Conservation (phyloP, 2,113 vertebrate species). For the Equus quagga region DNA sequence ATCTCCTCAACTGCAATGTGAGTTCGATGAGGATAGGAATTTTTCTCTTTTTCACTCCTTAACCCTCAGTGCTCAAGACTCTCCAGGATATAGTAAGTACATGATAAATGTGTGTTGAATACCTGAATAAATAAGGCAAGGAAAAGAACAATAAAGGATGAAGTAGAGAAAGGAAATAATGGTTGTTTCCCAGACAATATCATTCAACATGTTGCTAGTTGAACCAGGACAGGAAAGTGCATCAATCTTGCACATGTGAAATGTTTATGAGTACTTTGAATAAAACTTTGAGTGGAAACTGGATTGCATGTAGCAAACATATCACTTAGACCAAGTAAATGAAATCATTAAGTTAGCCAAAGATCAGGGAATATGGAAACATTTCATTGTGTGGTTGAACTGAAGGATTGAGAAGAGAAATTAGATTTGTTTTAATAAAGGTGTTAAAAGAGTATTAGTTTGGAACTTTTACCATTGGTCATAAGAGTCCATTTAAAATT, state of each 20-base stretch:
- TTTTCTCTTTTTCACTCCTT: background rate
- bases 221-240: background rate
- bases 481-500: background rate
- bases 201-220: background rate
- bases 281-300: background rate
- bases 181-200: background rate
- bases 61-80: background rate
- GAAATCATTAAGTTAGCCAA: background rate
- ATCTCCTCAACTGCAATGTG: background rate
- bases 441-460: background rate
- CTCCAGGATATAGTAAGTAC: background rate
- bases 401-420: slow-evolving; percentile 28
- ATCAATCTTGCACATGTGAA: background rate
- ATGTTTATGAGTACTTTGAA: slow-evolving; percentile 3
- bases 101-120: background rate
- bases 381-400: background rate
- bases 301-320: background rate
- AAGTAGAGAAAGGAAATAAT: background rate
- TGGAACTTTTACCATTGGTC: background rate
- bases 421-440: slow-evolving; percentile 33
- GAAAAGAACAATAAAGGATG: background rate
- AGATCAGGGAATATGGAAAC: slow-evolving; percentile 4
- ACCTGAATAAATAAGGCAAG: background rate
- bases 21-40: background rate
- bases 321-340: background rate